Conservation (phyloP, 2,113 vertebrate genomes). For the Sturnira hondurensis region DNA sequence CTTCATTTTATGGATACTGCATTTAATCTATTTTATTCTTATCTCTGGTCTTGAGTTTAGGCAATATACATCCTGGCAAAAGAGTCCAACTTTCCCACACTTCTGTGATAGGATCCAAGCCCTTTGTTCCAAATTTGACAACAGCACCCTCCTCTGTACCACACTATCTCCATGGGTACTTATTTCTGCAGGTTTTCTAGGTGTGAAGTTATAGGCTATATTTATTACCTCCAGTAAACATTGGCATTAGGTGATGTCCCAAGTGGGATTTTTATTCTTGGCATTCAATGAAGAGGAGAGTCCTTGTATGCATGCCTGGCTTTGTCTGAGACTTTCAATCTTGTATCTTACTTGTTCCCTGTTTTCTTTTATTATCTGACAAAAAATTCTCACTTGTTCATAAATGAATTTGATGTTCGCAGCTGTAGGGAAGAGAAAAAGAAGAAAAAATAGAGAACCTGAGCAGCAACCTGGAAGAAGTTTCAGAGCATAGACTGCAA, state of each 20-base stretch:
- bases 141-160: background rate
- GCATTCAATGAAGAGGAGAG: background rate
- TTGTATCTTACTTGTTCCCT: no score
- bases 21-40: conserved; percentile 33
- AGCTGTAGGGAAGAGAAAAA: background rate
- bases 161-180: background rate
- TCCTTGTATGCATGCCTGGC: background rate
- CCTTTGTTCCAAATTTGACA: background rate
- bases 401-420: background rate
- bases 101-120: background rate
- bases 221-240: background rate
- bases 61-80: background rate
- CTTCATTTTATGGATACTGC: background rate
- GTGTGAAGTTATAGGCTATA: background rate
- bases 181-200: background rate
- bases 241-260: background rate
- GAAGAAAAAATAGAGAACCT: background rate
- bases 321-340: background rate
- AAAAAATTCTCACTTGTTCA: background rate
- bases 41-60: background rate
- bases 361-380: background rate
- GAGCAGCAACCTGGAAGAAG: background rate
- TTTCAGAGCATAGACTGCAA: background rate
- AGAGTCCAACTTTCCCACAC: background rate
- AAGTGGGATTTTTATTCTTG: background rate